A percentile compares a stretch with the other conserved stretches of the same genome.
Conservation (phyloP, 2,113 vertebrate genomes). For the Amphiprion ocellaris region DNA sequence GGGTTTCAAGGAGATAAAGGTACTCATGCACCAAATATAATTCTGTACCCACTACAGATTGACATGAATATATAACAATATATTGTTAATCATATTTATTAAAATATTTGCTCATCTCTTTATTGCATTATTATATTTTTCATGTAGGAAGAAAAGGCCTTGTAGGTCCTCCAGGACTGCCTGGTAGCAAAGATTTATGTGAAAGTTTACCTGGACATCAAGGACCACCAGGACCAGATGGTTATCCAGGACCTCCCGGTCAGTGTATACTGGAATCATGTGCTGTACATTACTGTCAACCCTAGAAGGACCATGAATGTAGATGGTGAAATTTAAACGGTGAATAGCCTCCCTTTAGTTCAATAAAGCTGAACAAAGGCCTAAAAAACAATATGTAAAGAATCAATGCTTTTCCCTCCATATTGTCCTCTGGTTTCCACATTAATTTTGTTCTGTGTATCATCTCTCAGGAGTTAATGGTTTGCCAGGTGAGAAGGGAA, state of each 20-base stretch:
- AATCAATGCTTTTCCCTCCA: neutral
- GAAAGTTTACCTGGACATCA: constrained; percentile 20
- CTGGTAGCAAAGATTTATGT: constrained; percentile 57
- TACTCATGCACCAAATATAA: constrained; percentile 3
- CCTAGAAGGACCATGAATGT: neutral
- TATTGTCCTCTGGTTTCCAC: neutral
- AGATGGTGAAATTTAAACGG: neutral
- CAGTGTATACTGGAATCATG: constrained; percentile 28
- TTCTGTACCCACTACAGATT: neutral
- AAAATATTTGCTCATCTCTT: constrained; percentile 3
- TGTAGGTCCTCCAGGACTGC: constrained; percentile 47
- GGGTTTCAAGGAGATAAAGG: constrained; percentile 68
- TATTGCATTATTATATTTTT: constrained; percentile 2
- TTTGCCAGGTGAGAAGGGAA: constrained; percentile 63
- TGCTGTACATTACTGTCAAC: constrained; percentile 6
- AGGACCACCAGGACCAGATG: constrained; percentile 65
- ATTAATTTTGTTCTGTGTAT: neutral
- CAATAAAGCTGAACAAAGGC: neutral
- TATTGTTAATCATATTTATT: neutral
- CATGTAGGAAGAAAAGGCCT: constrained; percentile 67
- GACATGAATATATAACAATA: neutral
- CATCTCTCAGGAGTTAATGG: constrained; percentile 59
- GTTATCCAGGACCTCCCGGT: constrained; percentile 70
- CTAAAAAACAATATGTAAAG: too few species aligned
- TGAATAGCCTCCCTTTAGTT: neutral